Evolutionary conservation across 2,113 vertebrate genomes (phyloP), one percentile per base, ranked within the genome.

Genomic region (Brachionichthys hirsutus): DNA sequence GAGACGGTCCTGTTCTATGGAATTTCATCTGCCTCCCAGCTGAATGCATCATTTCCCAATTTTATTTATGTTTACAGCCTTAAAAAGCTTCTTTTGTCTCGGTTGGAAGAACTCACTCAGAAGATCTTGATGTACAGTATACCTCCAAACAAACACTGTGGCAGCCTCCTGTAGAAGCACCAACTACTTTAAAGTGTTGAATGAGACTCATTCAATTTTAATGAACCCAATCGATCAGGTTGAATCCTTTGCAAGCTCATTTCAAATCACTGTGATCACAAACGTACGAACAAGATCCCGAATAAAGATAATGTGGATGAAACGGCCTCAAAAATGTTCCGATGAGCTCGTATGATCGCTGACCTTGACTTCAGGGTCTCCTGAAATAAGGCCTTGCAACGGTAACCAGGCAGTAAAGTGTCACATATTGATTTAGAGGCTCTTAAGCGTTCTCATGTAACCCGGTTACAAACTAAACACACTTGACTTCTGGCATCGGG

Each of bases 261-360:
- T 41, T 57, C 54, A 24, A 66, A 63, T 66, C 70, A 77, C 68
- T 67, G 78, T 74, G 70, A 79, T 47, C 19, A 71, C 8, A 1
- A 54, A 38, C 34, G 16, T 9, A 55, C 2, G 12, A 17, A 22
- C 49, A 60, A 41, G 12, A 56, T n/a, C 1, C 35, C 18, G 8
- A 4, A 20, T 14, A 54, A 41, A 19, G 11, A 22, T 30, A 38
- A 44, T 30, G 11, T 41, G 10, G 15, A 42, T 22, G 14, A 42
- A 67, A 56, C 9, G 14, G 3, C 34, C 22, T 10, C 34, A 7
- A 57, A 19, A 17, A 6, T 40, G 1, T 40, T 1, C 16, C 36
- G 6, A 6, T 51, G 16, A 70, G 67, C 20, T 35, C 20, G 40
- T 12, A 46, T 44, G 42, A 48, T 24, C 12, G n/a, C 3, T 17